Conservation (phyloP, 2,797 vertebrate genomes). For the Anisognathus igniventris region DNA sequence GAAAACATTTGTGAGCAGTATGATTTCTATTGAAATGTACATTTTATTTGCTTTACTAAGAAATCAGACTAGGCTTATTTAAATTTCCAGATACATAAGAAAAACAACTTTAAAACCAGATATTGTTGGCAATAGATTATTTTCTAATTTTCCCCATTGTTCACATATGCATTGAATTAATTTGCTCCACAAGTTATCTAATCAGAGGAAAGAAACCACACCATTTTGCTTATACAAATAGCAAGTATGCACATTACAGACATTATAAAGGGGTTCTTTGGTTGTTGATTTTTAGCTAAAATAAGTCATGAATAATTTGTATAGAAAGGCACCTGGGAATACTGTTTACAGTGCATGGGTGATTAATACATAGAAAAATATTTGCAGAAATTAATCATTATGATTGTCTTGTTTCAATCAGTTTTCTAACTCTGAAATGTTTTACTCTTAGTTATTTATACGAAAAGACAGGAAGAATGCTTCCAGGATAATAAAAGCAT, state of each 20-base stretch:
- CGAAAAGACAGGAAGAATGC: background rate
- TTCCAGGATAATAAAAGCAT: background rate
- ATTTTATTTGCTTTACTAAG: background rate
- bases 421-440: background rate
- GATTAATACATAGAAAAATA: background rate
- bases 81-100: background rate
- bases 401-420: background rate
- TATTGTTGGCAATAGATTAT: background rate
- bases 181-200: background rate
- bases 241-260: background rate
- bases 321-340: background rate
- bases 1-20: background rate
- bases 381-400: background rate
- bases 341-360: background rate
- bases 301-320: background rate
- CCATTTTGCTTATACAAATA: background rate
- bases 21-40: accelerated
- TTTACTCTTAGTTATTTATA: background rate
- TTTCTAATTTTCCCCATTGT: background rate
- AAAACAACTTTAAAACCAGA: background rate
- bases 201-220: background rate
- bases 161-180: background rate
- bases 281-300: background rate
- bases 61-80: background rate
- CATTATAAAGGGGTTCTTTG: background rate